Base-by-base conservation (phyloP, 2,797 vertebrate species). In the Tolypeutes matacus region DNA sequence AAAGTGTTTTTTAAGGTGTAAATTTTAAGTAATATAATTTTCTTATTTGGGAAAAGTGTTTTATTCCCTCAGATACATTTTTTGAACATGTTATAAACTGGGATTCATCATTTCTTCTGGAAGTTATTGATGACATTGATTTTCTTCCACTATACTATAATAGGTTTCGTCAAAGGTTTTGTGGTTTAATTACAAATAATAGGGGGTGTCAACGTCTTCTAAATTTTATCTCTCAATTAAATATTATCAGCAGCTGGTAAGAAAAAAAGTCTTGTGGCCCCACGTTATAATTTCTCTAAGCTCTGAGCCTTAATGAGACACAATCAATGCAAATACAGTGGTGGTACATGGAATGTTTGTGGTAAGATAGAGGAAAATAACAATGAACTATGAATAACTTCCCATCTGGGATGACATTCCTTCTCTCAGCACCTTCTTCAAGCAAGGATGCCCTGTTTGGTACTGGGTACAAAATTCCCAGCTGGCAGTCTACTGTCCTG, bases 11-110 rank as follows among this genome's bases (percentile, higher is more conserved):
- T 1, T 64, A 78, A 78, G 62, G 69, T 72, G 70, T 95, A 82
- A 53, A 49, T 88, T 96, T 72, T 85, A 81, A 73, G 77, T 39
- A 67, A 13, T 87, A 49, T 67, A 72, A n/a, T 70, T 89, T 75
- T 62, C 27, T 80, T 53, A 56, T 51, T 85, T 82, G 49, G 31
- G 39, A 88, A 93, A 78, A 39, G 17, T 49, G 27, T 91, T 72
- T 21, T 14, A 93, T 78, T 21, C 3, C 46, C 17, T 56, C 18
- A 56, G 21, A 56, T 56, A 20, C 5, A 56, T 56, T 56, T 56
- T 17, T 56, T 56, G 53, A 56, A 56, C 53, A 56, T 5, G 15
- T 20, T 20, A 80, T 4, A 39, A n/a, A 69, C 78, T 34, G 25
- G 18, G 20, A 3, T 36, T 27, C 67, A 73, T 83, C 0, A 53